These are phyloP conservation scores for Theocolax elegans DNA, from an alignment of 1,140 invertebrate genomes.

Conservation along the genomic window DNA sequence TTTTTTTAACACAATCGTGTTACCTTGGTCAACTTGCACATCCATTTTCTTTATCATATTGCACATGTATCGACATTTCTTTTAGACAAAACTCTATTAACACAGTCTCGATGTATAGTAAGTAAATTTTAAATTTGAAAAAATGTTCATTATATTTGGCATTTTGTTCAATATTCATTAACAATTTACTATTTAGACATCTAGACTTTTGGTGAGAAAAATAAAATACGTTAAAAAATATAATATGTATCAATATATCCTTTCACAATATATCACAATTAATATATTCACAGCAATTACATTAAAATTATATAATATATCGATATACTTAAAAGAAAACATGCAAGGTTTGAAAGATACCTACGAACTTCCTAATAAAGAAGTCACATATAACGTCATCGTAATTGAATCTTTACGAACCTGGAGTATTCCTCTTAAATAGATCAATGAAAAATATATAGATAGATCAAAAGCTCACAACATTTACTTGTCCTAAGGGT, in stretches of 20 bases:
- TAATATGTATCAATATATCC: background rate
- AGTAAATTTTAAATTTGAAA: too few species aligned
- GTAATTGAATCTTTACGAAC: conserved; percentile 10
- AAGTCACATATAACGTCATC: conserved; percentile 11
- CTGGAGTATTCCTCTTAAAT: conserved; percentile 1
- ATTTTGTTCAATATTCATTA: too few species aligned
- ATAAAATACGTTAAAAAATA: background rate
- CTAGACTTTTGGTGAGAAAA: background rate
- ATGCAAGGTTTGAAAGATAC: background rate
- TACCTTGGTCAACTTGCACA: conserved; percentile 54
- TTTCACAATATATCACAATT: conserved; percentile 1
- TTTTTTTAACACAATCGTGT: too few species aligned
- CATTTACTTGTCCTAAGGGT: background rate
- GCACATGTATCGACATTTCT: background rate
- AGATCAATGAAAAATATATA: background rate
- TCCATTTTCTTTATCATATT: conserved; percentile 2
- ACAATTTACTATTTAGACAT: background rate
- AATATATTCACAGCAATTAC: conserved; percentile 14
- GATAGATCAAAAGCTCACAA: conserved; percentile 13
- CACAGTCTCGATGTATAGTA: too few species aligned
- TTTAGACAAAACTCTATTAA: background rate
- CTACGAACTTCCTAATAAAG: background rate
- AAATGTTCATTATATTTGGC: too few species aligned
- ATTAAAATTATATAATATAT: conserved; percentile 4
- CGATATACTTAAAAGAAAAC: background rate